phyloP scores from a whole-genome alignment of 1,140 invertebrate genomes.

The Camponotus floridanus region DNA sequence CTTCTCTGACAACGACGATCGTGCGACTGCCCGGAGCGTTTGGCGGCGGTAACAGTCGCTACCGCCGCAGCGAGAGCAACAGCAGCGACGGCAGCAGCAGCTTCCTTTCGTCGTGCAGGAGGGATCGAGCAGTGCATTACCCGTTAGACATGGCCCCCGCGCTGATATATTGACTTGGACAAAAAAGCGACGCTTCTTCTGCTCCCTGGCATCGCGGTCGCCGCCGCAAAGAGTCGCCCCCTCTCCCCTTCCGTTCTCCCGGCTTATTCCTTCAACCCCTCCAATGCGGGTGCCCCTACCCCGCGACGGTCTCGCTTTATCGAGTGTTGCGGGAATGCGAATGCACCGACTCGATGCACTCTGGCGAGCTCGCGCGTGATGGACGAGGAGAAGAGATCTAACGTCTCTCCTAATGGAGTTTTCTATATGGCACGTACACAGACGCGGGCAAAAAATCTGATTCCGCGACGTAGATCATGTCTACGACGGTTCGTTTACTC shows the following conservation, averaged over 20 bases:
- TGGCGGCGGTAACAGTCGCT: constrained; percentile 41
- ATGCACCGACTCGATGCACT: constrained; percentile 36
- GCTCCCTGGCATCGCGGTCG: constrained; percentile 75
- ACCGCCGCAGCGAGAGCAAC: constrained; percentile 17
- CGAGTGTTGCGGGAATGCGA: constrained; percentile 22
- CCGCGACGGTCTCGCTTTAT: constrained; percentile 46
- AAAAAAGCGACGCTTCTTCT: constrained; percentile 84
- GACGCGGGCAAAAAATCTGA: constrained; percentile 53
- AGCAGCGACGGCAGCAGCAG: constrained; percentile 54
- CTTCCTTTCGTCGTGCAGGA: constrained; percentile 71
- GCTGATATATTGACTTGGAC: constrained; percentile 84
- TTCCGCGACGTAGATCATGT: constrained; percentile 60
- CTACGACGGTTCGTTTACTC: constrained; percentile 63
- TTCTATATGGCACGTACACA: constrained; percentile 63
- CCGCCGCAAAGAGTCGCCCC: constrained; percentile 67
- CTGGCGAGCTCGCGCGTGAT: constrained; percentile 15
- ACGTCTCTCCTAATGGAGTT: constrained; percentile 71
- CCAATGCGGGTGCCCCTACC: constrained; percentile 43
- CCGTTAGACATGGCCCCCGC: constrained; percentile 84
- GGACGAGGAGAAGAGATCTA: constrained; percentile 57
- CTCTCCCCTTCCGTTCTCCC: constrained; percentile 1
- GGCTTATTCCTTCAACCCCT: constrained; percentile 47
- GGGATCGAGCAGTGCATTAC: constrained; percentile 82
- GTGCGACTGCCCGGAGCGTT: constrained; percentile 68
- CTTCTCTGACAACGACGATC: constrained; percentile 74